phyloP scores from a whole-genome alignment of 2,888 invertebrate genomes.

The Drosophila percnosoma region DNA sequence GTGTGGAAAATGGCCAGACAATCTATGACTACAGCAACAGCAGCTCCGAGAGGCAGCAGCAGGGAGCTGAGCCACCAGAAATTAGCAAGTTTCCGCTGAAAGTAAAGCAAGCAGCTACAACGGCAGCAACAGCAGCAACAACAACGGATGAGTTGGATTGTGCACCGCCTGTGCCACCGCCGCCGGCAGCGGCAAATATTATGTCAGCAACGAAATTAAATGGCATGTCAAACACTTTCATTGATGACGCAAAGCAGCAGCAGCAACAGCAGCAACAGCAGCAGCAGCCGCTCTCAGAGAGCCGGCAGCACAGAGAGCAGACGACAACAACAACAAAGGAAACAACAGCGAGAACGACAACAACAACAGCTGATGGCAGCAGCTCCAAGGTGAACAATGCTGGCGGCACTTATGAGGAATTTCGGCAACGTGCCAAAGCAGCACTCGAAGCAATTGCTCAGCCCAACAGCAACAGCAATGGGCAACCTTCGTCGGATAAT shows the following conservation, averaged over 20 bases:
- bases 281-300: slow-evolving; percentile 23
- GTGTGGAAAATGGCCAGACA: slow-evolving; percentile 83
- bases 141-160: slow-evolving; percentile 38
- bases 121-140: slow-evolving; percentile 2
- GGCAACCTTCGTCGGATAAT: slow-evolving; percentile 63
- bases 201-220: slow-evolving; percentile 84
- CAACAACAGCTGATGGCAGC: slow-evolving; percentile 30
- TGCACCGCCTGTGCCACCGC: slow-evolving; percentile 67
- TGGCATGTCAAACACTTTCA: slow-evolving; percentile 60
- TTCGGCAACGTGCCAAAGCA: slow-evolving; percentile 84
- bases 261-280: slow-evolving; percentile 31
- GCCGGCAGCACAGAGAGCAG: slow-evolving; percentile 22
- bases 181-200: slow-evolving; percentile 68
- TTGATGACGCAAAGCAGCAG: slow-evolving; percentile 57
- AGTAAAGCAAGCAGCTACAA: background rate
- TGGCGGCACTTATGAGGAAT: slow-evolving; percentile 81
- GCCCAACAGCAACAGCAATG: slow-evolving; percentile 38
- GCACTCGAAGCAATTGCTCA: slow-evolving; percentile 70
- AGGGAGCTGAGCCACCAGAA: slow-evolving; percentile 62
- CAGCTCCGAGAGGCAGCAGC: slow-evolving; percentile 67
- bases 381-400: slow-evolving; percentile 51
- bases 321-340: slow-evolving; percentile 22
- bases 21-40: slow-evolving; percentile 81
- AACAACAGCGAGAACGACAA: slow-evolving; percentile 22
- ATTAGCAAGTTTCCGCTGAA: slow-evolving; percentile 19